phyloP scores from a whole-genome alignment of 2,888 invertebrate genomes.

The Acanthococcus lagerstroemiae region DNA sequence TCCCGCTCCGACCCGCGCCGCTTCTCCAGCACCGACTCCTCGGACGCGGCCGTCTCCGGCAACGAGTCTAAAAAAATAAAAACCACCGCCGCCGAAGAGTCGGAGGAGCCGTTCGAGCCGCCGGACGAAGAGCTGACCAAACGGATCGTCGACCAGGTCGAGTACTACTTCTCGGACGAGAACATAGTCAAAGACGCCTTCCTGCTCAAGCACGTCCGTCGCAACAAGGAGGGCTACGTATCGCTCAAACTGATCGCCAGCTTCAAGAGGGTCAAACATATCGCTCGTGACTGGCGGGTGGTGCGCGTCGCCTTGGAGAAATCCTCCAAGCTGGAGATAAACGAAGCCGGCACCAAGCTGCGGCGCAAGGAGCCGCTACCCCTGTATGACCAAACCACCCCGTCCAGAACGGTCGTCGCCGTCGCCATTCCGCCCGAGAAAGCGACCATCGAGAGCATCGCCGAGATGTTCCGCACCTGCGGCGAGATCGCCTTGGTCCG shows the following conservation, averaged over 20 bases:
- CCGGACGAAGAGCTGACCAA: slow-evolving; percentile 68
- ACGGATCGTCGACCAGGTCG: slow-evolving; percentile 76
- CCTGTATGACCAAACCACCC: slow-evolving; percentile 82
- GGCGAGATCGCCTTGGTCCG: slow-evolving; percentile 84
- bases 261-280: slow-evolving; percentile 86
- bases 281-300: slow-evolving; percentile 87
- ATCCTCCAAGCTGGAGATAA: slow-evolving; percentile 73
- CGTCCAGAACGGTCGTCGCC: slow-evolving; percentile 82
- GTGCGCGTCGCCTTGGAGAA: slow-evolving; percentile 75
- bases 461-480: slow-evolving; percentile 75
- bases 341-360: slow-evolving; percentile 80
- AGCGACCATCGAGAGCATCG: slow-evolving; percentile 73
- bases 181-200: slow-evolving; percentile 93
- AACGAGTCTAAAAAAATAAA: slow-evolving; percentile 43
- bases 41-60: slow-evolving; percentile 7
- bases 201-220: slow-evolving; percentile 82
- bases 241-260: slow-evolving; percentile 89
- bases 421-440: slow-evolving; percentile 74
- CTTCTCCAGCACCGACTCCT: slow-evolving; percentile 17
- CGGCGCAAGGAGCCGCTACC: slow-evolving; percentile 75
- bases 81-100: background rate
- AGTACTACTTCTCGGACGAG: slow-evolving; percentile 91
- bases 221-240: slow-evolving; percentile 92
- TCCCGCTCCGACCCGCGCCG: slow-evolving; percentile 46
- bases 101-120: slow-evolving; percentile 51